Evolutionary conservation across 2,888 invertebrate species (phyloP).

Genomic region (Drosophila niveifrons): DNA sequence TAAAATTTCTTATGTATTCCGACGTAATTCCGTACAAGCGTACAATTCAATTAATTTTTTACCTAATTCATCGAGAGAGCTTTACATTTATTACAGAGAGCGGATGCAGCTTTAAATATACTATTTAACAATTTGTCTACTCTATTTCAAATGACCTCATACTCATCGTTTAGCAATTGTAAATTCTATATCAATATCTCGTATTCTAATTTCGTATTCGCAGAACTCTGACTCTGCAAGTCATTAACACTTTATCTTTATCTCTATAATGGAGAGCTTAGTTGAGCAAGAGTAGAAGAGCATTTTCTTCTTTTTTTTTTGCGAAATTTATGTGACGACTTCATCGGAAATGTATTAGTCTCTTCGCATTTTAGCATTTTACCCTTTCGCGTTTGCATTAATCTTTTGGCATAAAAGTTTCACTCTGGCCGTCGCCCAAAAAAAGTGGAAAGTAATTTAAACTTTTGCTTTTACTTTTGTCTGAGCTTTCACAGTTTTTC

Average conservation of each 20-base stretch:
- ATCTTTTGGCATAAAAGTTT: slow-evolving; percentile 65
- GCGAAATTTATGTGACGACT: slow-evolving; percentile 45
- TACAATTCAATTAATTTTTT: not conserved
- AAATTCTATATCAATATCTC: not conserved
- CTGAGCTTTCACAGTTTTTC: slow-evolving; percentile 47
- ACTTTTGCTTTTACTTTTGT: slow-evolving; percentile 74
- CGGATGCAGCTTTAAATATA: not conserved
- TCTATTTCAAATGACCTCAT: not conserved
- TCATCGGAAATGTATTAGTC: slow-evolving; percentile 61
- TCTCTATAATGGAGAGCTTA: slow-evolving; percentile 38
- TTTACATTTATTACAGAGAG: not conserved
- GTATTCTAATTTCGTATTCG: not conserved
- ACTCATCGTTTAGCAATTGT: not conserved
- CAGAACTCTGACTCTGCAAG: slow-evolving; percentile 6
- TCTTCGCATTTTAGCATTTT: slow-evolving; percentile 48
- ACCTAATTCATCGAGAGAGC: not conserved
- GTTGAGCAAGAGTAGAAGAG: slow-evolving; percentile 11
- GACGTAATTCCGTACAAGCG: not conserved
- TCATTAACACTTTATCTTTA: slow-evolving; percentile 35
- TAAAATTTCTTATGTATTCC: not conserved
- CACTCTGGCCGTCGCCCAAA: slow-evolving; percentile 48
- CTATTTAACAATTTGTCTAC: not conserved
- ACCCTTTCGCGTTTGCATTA: slow-evolving; percentile 70
- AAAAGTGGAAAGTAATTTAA: slow-evolving; percentile 74
- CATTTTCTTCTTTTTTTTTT: slow-evolving; percentile 12